Evolutionary conservation across 2,888 invertebrate species (phyloP), one percentile per base, ranked within the genome.

Genomic region (Idaea dimidiata): DNA sequence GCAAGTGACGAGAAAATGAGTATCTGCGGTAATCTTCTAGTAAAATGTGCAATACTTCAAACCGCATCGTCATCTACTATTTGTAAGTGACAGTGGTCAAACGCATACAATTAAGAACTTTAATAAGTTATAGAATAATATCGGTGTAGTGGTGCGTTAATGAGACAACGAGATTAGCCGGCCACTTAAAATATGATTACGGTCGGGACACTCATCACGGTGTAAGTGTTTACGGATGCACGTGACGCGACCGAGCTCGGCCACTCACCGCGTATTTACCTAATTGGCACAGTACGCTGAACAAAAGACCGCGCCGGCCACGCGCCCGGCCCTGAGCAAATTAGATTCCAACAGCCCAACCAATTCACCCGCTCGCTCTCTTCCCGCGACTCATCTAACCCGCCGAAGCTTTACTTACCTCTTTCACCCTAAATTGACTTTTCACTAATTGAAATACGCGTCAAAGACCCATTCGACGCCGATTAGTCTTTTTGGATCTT

Each of bases 381-480:
- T 74, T 61, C 72, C 73, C 72, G 68, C 73, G 70, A 72, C 67
- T 68, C 72, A 68, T 71, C 70, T 72, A 68, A 43, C 43, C 72
- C 74, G 72, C 72, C 73, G 75, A 74, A 78, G 78, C 79, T 83
- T 86, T 85, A 84, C 83, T 88, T 86, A 88, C 86, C 88, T 87
- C 85, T 88, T 90, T 87, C 81, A 83, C 83, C 82, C 82, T 79
- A 83, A 90, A 89, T 89, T 89, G 86, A 87, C 88, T 88, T 81
- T 79, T 70, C 75, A 78, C 79, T 86, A 86, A 88, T 90, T 87
- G 82, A 83, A 86, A 87, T 84, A 84, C 79, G 79, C 77, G 79
- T 78, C 79, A 82, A 78, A 82, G 78, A 77, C 72, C 72, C 69
- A 74, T 74, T 73, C 69, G 65, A 66, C 75, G 65, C 67, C 75